Conservation (phyloP, 2,797 vertebrate genomes). For the Alcedo atthis region DNA sequence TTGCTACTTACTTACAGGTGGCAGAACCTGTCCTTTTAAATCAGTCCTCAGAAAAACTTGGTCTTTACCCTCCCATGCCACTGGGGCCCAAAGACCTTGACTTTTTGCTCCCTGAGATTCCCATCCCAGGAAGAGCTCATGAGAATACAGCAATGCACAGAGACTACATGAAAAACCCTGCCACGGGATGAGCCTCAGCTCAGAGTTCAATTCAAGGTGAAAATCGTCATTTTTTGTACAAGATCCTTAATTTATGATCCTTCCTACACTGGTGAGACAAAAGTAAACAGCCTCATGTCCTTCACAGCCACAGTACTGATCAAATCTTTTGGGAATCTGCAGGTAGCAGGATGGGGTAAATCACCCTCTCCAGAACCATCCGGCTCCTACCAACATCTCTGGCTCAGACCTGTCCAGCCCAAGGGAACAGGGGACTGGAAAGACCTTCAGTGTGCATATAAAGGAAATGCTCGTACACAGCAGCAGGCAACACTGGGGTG, state of each 20-base stretch:
- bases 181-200: fast-evolving
- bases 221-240: background rate
- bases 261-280: background rate
- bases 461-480: background rate
- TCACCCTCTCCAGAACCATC: background rate
- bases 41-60: too few relatives aligned
- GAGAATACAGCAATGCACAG: background rate
- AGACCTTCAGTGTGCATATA: background rate
- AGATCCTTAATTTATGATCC: conserved; percentile 29
- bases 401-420: background rate
- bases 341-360: background rate
- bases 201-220: conserved; percentile 38
- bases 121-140: background rate
- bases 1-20: background rate
- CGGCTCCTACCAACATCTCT: background rate
- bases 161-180: background rate
- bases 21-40: background rate
- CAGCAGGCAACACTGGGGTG: background rate
- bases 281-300: conserved; percentile 14
- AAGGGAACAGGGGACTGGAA: background rate
- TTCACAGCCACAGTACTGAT: background rate
- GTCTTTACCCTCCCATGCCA: background rate
- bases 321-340: background rate
- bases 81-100: background rate
- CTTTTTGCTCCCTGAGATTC: background rate